Base-by-base conservation (phyloP, 2,888 invertebrate genomes). In the Colletes collaris region DNA sequence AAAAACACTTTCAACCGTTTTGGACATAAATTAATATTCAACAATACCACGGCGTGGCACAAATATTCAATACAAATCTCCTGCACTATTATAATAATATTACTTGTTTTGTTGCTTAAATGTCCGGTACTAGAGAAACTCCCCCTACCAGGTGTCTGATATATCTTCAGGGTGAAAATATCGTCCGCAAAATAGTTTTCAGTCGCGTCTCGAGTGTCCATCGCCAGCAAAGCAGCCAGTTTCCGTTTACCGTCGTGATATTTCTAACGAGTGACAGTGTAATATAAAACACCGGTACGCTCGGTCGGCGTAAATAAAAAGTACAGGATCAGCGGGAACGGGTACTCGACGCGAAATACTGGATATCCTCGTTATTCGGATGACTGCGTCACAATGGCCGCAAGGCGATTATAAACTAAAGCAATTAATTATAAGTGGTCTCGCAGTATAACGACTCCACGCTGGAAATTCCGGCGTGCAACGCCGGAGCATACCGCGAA, bases 341-440 rank as follows among this genome's bases (percentile, higher is more conserved):
- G 70, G 10, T 56, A 69, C 72, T 74, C 52, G 75, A 74, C 63
- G 58, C 55, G 63, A 49, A 66, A 49, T 40, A 71, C 76, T 66
- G 69, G 79, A 67, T 87, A 87, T 89, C 83, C 84, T 67, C 81
- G 81, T 86, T 86, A 86, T 86, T 87, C 83, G 82, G 69, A 80
- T 73, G 78, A 78, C 76, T 71, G 81, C 82, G 71, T 88, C 83
- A 88, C 86, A 88, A 88, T 88, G 73, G 85, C 85, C 83, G 67
- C 87, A 86, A 88, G 86, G 86, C 86, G 89, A 89, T 90, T 90
- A 90, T 90, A 89, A 91, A 90, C 90, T 90, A 86, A 86, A 86
- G 88, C 89, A 88, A 91, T 91, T 91, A 89, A 90, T 90, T 90
- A 87, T 87, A 86, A 87, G 89, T 87, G 84, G 85, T 85, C 84